Evolutionary conservation across 2,113 vertebrate genomes (phyloP).

Genomic region (Athene cunicularia): DNA sequence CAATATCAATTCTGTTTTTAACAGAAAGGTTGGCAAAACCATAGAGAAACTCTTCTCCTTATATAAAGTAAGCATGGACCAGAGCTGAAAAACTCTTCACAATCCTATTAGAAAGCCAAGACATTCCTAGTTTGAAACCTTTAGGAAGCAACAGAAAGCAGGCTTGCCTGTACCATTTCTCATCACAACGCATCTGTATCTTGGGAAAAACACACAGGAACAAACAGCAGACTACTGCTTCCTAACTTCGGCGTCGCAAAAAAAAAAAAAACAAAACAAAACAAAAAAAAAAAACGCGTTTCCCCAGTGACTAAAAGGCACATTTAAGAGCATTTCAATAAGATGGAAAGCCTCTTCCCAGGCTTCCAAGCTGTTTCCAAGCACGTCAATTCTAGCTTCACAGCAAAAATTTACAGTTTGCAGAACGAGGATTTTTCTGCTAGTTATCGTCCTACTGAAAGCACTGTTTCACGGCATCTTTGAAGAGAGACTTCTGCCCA

Average conservation of each 20-base stretch:
- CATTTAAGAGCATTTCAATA: background rate
- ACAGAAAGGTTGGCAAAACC: background rate
- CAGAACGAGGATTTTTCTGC: background rate
- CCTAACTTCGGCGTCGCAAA: background rate
- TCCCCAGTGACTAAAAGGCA: background rate
- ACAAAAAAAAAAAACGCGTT: accelerated
- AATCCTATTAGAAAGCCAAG: accelerated
- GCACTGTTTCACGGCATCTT: background rate
- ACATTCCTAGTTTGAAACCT: background rate
- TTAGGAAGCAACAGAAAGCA: background rate
- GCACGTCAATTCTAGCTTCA: accelerated
- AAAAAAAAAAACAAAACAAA: background rate
- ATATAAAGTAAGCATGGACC: accelerated
- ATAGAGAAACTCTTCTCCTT: background rate
- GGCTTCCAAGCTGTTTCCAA: background rate
- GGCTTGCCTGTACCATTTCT: background rate
- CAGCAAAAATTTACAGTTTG: background rate
- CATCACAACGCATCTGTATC: accelerated
- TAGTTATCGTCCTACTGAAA: background rate
- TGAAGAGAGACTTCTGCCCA: background rate
- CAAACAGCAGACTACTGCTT: background rate
- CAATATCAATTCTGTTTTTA: accelerated
- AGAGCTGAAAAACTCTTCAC: background rate
- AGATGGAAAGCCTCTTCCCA: background rate
- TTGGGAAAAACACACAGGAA: background rate